Evolutionary conservation across 2,888 invertebrate genomes (phyloP), one percentile per base, ranked within the genome.

Genomic region (Sesia bembeciformis): DNA sequence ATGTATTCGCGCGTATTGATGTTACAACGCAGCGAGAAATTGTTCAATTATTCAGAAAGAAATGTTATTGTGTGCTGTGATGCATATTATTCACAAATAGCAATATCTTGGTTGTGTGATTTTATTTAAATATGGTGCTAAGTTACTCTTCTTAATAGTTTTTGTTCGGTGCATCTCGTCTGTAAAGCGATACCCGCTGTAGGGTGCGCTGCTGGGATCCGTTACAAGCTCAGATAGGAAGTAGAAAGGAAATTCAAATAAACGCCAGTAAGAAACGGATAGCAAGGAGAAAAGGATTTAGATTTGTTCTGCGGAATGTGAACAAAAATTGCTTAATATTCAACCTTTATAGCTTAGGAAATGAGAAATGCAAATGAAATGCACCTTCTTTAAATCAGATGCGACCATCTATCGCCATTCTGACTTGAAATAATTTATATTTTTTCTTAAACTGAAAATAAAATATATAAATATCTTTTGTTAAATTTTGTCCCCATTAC

Each of bases 181-280:
- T 46, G 5, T 46, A 46, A 46, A 3, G 58, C 56, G 53, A 61
- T 60, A 57, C 57, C 57, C 57, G 60, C 57, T 60, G 61, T 62
- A 60, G 58, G 55, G 60, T 55, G 63, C 59, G 63, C 60, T 59
- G 59, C 52, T 49, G 62, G 59, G 60, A 70, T 65, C 60, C 58
- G 61, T 59, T 61, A 60, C 62, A 63, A 66, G 62, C 63, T 60
- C 58, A 59, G 62, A 65, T 65, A 67, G 60, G 63, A 68, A 65
- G 54, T 56, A 60, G 63, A 68, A 59, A 68, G n/a, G 67, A 78
- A 81, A 74, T 81, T 81, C 72, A 75, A 82, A 82, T 81, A 78
- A 77, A 79, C 66, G 74, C 69, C 67, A 67, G 67, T 62, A 65
- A 65, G 61, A 61, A 66, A 64, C 66, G 64, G 62, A 68, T 64